These are phyloP conservation scores for Ceyx melanurus DNA, from an alignment of 2,113 vertebrate species.

Conservation along the genomic window DNA sequence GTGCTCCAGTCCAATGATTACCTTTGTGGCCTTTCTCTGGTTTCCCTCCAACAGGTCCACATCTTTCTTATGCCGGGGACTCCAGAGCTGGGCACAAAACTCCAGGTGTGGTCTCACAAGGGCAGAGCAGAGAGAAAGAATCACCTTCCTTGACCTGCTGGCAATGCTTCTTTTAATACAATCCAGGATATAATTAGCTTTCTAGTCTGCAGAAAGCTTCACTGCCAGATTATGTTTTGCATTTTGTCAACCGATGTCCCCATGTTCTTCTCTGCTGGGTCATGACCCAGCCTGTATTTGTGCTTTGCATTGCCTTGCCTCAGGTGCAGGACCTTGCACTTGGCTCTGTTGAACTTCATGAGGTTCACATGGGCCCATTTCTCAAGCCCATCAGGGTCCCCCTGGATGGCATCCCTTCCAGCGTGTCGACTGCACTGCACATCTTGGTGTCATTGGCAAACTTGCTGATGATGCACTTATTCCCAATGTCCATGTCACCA, in stretches of 20 bases:
- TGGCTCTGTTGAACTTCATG: not conserved
- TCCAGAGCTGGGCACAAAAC: not conserved
- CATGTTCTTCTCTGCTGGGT: not conserved
- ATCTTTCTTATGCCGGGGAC: not conserved
- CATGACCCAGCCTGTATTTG: no score
- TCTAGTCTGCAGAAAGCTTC: not conserved
- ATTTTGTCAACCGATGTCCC: not conserved
- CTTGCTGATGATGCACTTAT: not conserved
- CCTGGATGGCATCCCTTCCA: not conserved
- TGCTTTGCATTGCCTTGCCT: not conserved
- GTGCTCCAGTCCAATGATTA: not conserved
- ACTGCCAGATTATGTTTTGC: not conserved
- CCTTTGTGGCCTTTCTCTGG: not conserved
- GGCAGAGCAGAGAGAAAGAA: not conserved
- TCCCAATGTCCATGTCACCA: not conserved
- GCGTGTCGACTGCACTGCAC: not conserved
- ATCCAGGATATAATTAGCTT: not conserved
- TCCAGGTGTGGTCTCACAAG: not conserved
- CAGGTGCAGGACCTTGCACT: not conserved
- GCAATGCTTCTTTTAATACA: not conserved
- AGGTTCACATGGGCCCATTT: not conserved
- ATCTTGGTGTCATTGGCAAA: not conserved
- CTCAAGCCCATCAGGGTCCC: not conserved
- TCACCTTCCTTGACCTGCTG: not conserved
- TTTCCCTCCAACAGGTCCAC: not conserved